Evolutionary conservation across 2,113 vertebrate genomes (phyloP).

Genomic region (Dolichallabes microphthalmus): DNA sequence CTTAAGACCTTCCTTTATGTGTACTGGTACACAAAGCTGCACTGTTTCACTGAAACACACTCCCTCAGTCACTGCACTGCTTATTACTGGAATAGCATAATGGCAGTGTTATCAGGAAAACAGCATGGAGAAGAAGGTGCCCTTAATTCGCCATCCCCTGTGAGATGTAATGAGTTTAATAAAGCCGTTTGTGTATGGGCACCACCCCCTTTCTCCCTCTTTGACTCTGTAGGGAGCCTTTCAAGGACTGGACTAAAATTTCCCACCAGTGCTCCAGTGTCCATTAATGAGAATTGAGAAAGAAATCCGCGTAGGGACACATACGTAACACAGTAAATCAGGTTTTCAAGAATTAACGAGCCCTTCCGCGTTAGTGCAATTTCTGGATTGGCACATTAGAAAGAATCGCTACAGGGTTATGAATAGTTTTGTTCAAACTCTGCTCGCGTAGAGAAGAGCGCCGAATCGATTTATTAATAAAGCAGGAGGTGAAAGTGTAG

Average conservation of each 20-base stretch:
- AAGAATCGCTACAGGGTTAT: constrained; percentile 11
- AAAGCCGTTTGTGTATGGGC: background rate
- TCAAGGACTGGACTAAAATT: background rate
- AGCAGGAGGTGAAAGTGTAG: constrained; percentile 24
- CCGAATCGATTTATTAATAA: constrained; percentile 36
- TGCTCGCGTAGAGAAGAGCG: background rate
- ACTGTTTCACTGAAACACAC: background rate
- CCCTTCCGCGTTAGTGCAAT: background rate
- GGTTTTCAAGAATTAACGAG: constrained; percentile 15
- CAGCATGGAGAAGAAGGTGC: background rate
- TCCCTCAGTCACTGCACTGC: background rate
- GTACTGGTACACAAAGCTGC: background rate
- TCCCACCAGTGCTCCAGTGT: background rate
- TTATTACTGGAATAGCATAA: background rate
- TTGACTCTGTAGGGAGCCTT: background rate
- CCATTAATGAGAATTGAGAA: constrained; percentile 19
- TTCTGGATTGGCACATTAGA: constrained; percentile 3
- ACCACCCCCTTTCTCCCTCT: background rate
- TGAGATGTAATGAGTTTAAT: constrained; percentile 6
- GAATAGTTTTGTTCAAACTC: constrained; percentile 37
- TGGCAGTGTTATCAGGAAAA: background rate
- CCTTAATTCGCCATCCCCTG: background rate
- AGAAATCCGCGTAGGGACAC: background rate
- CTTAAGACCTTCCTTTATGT: background rate
- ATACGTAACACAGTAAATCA: background rate